These are phyloP conservation scores for Malurus melanocephalus DNA, from an alignment of 2,113 vertebrate species.

Conservation along the genomic window DNA sequence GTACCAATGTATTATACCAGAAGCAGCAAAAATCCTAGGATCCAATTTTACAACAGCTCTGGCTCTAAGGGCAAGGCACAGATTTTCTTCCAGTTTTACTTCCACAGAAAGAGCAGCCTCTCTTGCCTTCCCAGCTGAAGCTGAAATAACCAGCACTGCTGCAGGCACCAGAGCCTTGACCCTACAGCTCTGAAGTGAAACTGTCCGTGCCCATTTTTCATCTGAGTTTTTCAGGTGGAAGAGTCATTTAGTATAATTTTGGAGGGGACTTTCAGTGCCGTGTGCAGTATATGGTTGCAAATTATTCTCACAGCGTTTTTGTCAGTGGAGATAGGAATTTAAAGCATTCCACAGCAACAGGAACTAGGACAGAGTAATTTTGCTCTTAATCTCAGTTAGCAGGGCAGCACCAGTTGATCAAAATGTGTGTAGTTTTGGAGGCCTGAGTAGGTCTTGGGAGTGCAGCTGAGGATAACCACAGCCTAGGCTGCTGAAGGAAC, in stretches of 20 bases:
- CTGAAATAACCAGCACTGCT: background rate
- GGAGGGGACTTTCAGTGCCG: background rate
- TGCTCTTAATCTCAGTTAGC: background rate
- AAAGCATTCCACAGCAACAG: background rate
- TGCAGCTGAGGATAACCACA: conserved; percentile 2
- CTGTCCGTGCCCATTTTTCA: background rate
- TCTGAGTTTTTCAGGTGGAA: background rate
- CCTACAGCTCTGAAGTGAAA: background rate
- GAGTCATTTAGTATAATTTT: rapidly evolving
- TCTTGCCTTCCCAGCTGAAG: background rate
- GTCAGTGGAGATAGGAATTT: background rate
- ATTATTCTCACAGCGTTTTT: background rate
- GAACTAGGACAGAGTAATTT: background rate
- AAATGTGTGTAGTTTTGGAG: background rate
- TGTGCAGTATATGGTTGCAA: background rate
- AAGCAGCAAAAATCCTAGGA: background rate
- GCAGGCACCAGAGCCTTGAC: background rate
- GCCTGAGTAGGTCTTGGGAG: background rate
- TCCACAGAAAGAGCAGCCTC: background rate
- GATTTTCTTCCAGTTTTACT: background rate
- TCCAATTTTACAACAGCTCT: background rate
- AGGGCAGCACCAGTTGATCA: background rate
- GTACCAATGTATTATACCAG: rapidly evolving
- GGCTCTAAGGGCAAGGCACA: rapidly evolving
- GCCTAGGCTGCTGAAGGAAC: background rate